Base-by-base conservation (phyloP, 2,113 vertebrate genomes). In the Oxyruncus cristatus region DNA sequence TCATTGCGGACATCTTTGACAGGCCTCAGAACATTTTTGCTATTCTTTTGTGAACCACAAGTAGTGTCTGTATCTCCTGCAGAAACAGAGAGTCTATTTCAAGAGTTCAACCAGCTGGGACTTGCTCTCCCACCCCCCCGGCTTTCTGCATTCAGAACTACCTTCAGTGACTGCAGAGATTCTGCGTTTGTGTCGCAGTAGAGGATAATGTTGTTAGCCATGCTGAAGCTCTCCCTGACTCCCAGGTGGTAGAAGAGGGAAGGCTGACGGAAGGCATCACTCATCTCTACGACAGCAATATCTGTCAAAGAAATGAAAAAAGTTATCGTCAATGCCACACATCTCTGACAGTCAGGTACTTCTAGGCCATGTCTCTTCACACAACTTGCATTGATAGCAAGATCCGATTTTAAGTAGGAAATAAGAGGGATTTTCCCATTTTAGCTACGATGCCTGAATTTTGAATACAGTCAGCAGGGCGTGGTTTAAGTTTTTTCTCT, bases 161-260 rank as follows among this genome's bases (percentile, higher is more conserved):
- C 99, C 99, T 99, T 99, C 92, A 99, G 98, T 1, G 99, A 99
- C 97, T 99, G 99, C 82, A 99, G 98, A 27, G 99, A 99, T 86
- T 99, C 99, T 0, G 98, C 98, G 37, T 99, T 99, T 18, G 98
- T 99, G 85, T 99, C 99, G 84, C 99, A 99, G 98, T 99, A 99
- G 83, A 99, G 98, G 96, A 99, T 99, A 96, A 99, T 99, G 98
- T 99, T 99, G 98, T 99, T 99, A 93, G 99, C 99, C 99, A 99
- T 99, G 97, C 99, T 99, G 99, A 99, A 99, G 97, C 99, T 99
- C 95, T 99, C 99, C 93, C 99, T 95, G 92, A 99, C 99, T 46
- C 99, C 99, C 44, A 99, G 98, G 93, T 99, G 99, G 98, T 99
- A 99, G 95, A 99, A 99, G 56, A 99, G 98, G 7, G 99, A 99